phyloP scores from a whole-genome alignment of 2,888 invertebrate genomes.

The Galerucella calmariensis region DNA sequence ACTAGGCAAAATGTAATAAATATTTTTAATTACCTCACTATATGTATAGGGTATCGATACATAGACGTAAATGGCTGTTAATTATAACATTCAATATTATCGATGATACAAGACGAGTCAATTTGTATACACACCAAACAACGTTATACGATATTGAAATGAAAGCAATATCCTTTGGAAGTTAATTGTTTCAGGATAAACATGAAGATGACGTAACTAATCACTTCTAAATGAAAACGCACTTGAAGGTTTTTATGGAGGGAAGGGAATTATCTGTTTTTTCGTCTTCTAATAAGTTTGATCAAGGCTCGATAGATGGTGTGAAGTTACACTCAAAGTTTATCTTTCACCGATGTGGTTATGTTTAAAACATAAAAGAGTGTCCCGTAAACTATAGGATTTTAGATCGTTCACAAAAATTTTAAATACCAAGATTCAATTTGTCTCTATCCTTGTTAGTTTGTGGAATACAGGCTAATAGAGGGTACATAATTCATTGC shows the following conservation, averaged over 20 bases:
- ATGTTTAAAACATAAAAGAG: too few relatives aligned
- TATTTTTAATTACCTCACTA: background rate
- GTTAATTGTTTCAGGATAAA: background rate
- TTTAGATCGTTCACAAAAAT: too few relatives aligned
- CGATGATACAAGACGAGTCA: background rate
- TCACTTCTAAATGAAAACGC: background rate
- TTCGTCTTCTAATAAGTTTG: too few relatives aligned
- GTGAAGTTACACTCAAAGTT: too few relatives aligned
- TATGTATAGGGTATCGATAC: background rate
- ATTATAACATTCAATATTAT: background rate
- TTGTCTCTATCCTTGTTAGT: too few relatives aligned
- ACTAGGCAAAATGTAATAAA: background rate
- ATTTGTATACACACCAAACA: constrained; percentile 1
- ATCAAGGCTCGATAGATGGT: too few relatives aligned
- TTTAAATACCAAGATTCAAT: too few relatives aligned
- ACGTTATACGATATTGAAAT: constrained; percentile 1
- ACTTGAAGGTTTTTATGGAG: too few relatives aligned
- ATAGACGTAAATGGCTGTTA: background rate
- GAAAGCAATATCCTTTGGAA: background rate
- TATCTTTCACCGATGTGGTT: too few relatives aligned
- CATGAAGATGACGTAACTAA: background rate
- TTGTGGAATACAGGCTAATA: background rate
- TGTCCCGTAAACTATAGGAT: too few relatives aligned
- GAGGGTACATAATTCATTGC: background rate
- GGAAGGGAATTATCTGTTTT: too few relatives aligned